Evolutionary conservation across 2,113 vertebrate genomes (phyloP).

Genomic region (Plotosus lineatus): DNA sequence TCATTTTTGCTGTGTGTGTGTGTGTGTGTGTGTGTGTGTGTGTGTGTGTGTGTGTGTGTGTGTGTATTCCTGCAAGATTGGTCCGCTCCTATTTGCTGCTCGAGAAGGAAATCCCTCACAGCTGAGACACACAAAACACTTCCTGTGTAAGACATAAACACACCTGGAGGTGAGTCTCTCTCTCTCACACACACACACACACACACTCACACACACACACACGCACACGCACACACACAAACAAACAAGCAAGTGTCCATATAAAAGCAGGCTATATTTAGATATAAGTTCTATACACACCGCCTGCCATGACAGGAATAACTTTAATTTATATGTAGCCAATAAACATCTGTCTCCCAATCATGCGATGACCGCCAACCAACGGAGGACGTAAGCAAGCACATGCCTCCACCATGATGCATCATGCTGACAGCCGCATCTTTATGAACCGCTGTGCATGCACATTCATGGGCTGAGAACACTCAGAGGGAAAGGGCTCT

Average conservation of each 20-base stretch:
- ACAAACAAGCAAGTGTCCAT: conserved; percentile 29
- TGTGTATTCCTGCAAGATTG: conserved; percentile 54
- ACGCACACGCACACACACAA: conserved; percentile 17
- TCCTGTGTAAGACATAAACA: conserved; percentile 72
- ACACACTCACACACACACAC: conserved; percentile 25
- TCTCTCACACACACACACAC: conserved; percentile 34
- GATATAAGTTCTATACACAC: neutral
- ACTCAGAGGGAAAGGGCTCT: too few relatives aligned
- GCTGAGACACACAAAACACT: conserved; percentile 80
- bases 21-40: conserved; percentile 25
- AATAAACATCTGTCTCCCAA: too few relatives aligned
- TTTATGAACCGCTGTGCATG: too few relatives aligned
- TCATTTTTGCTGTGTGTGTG: conserved; percentile 19
- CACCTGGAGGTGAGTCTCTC: conserved; percentile 62
- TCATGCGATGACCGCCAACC: too few relatives aligned
- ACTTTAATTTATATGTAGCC: too few relatives aligned
- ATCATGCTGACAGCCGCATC: too few relatives aligned
- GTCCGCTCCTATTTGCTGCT: conserved; percentile 66
- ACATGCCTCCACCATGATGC: too few relatives aligned
- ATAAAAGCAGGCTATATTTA: conserved; percentile 3
- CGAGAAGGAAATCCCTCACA: conserved; percentile 81
- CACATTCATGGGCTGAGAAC: too few relatives aligned
- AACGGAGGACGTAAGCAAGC: too few relatives aligned
- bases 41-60: conserved; percentile 35
- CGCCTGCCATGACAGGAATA: neutral